These are phyloP conservation scores for Eolophus roseicapilla DNA, from an alignment of 2,113 vertebrate species.

Conservation along the genomic window DNA sequence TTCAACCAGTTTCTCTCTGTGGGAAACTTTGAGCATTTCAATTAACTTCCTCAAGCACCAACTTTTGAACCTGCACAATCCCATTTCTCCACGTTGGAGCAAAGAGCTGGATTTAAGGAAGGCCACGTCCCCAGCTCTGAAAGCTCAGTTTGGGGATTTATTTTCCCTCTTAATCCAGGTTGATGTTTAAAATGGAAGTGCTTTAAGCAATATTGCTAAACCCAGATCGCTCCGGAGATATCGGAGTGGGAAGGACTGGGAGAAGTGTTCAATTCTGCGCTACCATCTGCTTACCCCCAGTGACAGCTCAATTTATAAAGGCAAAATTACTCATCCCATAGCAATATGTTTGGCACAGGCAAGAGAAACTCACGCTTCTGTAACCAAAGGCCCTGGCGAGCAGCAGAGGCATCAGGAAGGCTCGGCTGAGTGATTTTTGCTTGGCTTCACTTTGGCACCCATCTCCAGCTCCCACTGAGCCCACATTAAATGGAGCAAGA, in stretches of 20 bases:
- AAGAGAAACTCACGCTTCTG: background rate
- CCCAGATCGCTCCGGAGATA: background rate
- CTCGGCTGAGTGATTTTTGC: background rate
- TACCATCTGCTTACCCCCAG: background rate
- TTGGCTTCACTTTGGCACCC: slow-evolving; percentile 16
- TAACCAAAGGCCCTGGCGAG: background rate
- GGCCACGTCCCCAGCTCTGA: rapidly evolving
- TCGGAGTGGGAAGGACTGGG: background rate
- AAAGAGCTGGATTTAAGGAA: background rate
- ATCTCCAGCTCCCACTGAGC: background rate
- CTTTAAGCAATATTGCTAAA: background rate
- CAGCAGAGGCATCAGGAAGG: background rate
- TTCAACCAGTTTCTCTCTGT: background rate
- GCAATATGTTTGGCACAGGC: background rate
- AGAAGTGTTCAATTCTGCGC: background rate
- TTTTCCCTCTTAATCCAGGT: background rate
- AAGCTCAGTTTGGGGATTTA: background rate
- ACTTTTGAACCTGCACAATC: background rate
- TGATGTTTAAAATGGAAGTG: background rate
- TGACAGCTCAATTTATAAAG: slow-evolving; percentile 6
- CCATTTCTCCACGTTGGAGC: background rate
- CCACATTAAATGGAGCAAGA: slow-evolving; percentile 26
- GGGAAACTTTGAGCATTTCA: background rate
- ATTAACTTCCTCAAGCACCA: background rate
- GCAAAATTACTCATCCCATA: background rate